Evolutionary conservation across 2,113 vertebrate species (phyloP), one percentile per base, ranked within the genome.

Genomic region (Periophthalmus modestus): DNA sequence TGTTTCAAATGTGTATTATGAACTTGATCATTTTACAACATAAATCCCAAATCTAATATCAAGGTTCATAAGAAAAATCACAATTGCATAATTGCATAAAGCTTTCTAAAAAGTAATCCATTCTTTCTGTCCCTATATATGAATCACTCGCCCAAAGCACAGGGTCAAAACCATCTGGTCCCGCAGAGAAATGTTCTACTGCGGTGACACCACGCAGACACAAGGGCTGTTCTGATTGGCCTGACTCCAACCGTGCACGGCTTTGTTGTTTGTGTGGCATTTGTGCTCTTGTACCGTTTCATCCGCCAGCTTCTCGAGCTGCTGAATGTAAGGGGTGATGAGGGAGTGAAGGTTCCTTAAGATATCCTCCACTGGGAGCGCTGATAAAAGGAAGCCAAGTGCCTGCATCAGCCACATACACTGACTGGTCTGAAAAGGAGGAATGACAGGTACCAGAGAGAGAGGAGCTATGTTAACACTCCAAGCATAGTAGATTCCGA

Each of bases 391-490:
- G 92, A 99, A 99, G 75, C 98, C 98, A 63, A 99, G 93, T 2
- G 97, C 98, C 90, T 99, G 98, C 98, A 99, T 99, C 89, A 99
- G 92, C 98, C 98, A 99, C 98, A 99, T 99, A 80, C 98, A 99
- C 89, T 99, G 98, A 91, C 97, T 99, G 0, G 97, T 99, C 98
- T 99, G 90, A 50, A 69, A 86, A 13, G 19, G 74, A 71, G 69
- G 87, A 62, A 88, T 1, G 10, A 78, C 2, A 72, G 24, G 21
- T 75, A 43, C 7, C 39, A 43, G 7, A 43, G 39, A 43, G 1
- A 10, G 39, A 43, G 39, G 39, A 43, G 39, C 39, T 43, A 43
- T 7, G 10, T 43, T 43, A 21, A 10, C 19, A 55, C 52, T 55
- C 52, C 52, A 55, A n/a, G 19, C 52, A 55, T 7, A n/a, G 16